Evolutionary conservation across 2,113 vertebrate species (phyloP).

Genomic region (Indri indri): DNA sequence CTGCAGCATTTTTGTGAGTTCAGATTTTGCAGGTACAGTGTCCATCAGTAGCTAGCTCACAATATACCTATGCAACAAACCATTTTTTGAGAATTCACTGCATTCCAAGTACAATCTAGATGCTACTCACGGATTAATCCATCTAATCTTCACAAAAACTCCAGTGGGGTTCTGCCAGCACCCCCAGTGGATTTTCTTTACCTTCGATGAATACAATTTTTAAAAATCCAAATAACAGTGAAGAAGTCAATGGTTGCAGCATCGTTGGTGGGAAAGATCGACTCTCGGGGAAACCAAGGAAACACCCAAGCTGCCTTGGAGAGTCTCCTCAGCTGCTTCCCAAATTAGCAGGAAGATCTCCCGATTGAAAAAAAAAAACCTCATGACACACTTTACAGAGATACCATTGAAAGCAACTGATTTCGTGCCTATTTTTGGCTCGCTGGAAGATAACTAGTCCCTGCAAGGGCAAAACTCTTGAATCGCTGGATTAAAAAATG

Average conservation of each 20-base stretch:
- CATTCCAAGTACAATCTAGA: neutral
- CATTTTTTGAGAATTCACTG: neutral
- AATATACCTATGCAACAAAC: neutral
- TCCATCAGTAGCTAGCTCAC: neutral
- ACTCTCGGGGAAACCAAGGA: neutral
- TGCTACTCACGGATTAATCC: neutral
- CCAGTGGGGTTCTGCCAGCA: neutral
- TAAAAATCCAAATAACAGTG: slow-evolving; percentile 10
- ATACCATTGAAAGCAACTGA: slow-evolving; percentile 39
- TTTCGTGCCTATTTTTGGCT: slow-evolving; percentile 50
- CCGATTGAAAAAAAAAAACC: slow-evolving; percentile 57
- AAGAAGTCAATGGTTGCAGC: slow-evolving; percentile 13
- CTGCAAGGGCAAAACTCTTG: neutral
- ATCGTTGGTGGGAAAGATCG: neutral
- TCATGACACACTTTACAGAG: slow-evolving; percentile 40
- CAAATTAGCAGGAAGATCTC: slow-evolving; percentile 64
- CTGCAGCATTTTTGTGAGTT: neutral
- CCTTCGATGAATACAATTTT: neutral
- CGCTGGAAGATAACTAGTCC: slow-evolving; percentile 38
- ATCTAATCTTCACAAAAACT: neutral
- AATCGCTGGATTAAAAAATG: neutral
- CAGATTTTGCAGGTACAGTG: neutral
- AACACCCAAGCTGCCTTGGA: neutral
- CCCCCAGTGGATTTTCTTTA: neutral
- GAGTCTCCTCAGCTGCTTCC: neutral